Evolutionary conservation across 2,797 vertebrate species (phyloP).

Genomic region (Aulostomus chinensis): DNA sequence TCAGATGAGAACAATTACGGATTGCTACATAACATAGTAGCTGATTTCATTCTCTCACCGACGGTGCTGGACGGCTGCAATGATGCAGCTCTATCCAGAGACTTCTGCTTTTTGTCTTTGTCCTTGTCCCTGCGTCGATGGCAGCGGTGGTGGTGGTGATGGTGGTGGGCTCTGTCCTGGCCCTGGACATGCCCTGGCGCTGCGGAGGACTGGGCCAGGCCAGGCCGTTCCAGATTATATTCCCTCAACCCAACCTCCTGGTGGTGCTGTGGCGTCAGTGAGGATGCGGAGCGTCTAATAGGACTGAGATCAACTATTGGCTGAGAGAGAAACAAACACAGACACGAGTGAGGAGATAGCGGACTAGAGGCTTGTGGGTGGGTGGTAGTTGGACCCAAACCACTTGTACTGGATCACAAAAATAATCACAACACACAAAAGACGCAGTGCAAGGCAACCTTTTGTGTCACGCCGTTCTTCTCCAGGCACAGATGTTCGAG

Average conservation of each 20-base stretch:
- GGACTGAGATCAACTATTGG: conserved; percentile 90
- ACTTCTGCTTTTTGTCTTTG: conserved; percentile 90
- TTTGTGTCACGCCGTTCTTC: conserved; percentile 53
- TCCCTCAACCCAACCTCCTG: conserved; percentile 81
- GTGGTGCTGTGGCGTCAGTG: conserved; percentile 82
- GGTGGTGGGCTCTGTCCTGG: conserved; percentile 78
- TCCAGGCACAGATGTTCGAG: conserved; percentile 36
- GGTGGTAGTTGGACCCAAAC: conserved; percentile 22
- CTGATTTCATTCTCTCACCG: conserved; percentile 68
- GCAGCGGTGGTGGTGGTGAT: conserved; percentile 87
- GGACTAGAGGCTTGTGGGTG: not conserved
- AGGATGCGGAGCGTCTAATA: conserved; percentile 93
- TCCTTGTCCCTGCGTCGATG: conserved; percentile 83
- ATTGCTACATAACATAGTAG: too few relatives aligned
- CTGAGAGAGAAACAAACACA: conserved; percentile 65
- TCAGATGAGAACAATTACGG: too few relatives aligned
- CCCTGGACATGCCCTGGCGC: conserved; percentile 41
- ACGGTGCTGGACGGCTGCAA: conserved; percentile 77
- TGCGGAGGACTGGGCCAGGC: conserved; percentile 22
- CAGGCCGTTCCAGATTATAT: conserved; percentile 81
- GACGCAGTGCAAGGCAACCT: conserved; percentile 45
- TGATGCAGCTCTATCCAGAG: conserved; percentile 83
- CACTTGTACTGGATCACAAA: conserved; percentile 41
- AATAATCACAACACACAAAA: conserved; percentile 55
- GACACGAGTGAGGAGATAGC: not conserved